Evolutionary conservation across 2,888 invertebrate genomes (phyloP), one percentile per base, ranked within the genome.

Genomic region (Melikaiella ostensackeni): DNA sequence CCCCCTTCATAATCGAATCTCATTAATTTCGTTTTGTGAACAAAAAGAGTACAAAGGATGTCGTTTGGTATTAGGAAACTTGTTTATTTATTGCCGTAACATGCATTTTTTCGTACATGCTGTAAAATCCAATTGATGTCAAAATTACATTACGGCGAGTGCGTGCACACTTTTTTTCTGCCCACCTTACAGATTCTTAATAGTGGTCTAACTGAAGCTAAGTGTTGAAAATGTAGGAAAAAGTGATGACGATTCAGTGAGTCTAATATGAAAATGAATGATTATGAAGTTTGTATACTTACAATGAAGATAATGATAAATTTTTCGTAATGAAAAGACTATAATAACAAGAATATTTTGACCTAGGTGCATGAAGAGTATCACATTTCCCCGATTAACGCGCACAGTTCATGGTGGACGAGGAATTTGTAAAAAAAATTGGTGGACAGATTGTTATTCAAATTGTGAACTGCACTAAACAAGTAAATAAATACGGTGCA

Each of bases 31-130:
- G 13, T 30, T 38, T 19, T 27, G 76, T 81, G 81, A 83, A 80
- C 80, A 46, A 85, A 86, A 83, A 85, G 83, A 86, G 80, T 57
- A 81, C 81, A 83, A 86, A 83, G 85, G 82, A 83, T 84, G 84
- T 84, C 83, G 82, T 81, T 84, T 84, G 82, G 82, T 88, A 86
- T 83, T 88, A 87, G 88, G 89, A 89, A 89, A 88, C 80, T 84
- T 88, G 87, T 84, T 83, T 81, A 83, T 89, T 90, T 90, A 90
- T 90, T 89, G 86, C 86, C 83, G 81, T 85, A 84, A 84, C 84
- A 86, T 85, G 82, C 33, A 70, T 16, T 70, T 70, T 84, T 83
- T 86, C 84, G 85, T 89, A 89, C 88, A 89, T 89, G 83, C 82
- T 82, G 82, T 64, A 24, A 38, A 21, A 64, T 42, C 16, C 5